Evolutionary conservation across 2,888 invertebrate genomes (phyloP).

Genomic region (Ophion ventricosus): DNA sequence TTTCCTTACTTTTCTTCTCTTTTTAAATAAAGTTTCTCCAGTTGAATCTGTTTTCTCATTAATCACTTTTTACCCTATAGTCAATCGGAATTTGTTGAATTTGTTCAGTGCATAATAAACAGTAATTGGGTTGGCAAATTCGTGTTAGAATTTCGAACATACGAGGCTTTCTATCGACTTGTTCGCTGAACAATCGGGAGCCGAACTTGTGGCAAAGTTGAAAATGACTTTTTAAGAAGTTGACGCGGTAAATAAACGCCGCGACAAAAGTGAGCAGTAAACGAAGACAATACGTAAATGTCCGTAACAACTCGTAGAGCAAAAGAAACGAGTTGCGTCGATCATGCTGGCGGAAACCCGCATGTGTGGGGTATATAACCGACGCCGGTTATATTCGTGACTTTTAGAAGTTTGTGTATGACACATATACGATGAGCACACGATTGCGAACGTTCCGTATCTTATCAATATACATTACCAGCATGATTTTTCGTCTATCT

Average conservation of each 20-base stretch:
- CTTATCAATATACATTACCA: slow-evolving; percentile 81
- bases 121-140: too few relatives aligned
- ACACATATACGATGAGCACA: slow-evolving; percentile 26
- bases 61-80: too few relatives aligned
- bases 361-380: slow-evolving; percentile 55
- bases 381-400: slow-evolving; percentile 36
- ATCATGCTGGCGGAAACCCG: slow-evolving; percentile 64
- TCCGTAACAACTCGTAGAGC: slow-evolving; percentile 39
- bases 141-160: neutral
- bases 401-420: slow-evolving; percentile 22
- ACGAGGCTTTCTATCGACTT: neutral
- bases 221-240: neutral
- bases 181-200: neutral
- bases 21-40: too few relatives aligned
- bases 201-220: neutral
- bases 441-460: slow-evolving; percentile 72
- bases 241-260: neutral
- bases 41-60: too few relatives aligned
- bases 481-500: slow-evolving; percentile 71
- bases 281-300: neutral
- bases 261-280: slow-evolving; percentile 1
- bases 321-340: slow-evolving; percentile 58
- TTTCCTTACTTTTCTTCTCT: too few relatives aligned
- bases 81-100: too few relatives aligned
- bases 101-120: too few relatives aligned